Percentiles rank a stretch among this genome's conserved stretches.
Conservation (phyloP, 2,113 vertebrate species). For the Heterochromis multidens region DNA sequence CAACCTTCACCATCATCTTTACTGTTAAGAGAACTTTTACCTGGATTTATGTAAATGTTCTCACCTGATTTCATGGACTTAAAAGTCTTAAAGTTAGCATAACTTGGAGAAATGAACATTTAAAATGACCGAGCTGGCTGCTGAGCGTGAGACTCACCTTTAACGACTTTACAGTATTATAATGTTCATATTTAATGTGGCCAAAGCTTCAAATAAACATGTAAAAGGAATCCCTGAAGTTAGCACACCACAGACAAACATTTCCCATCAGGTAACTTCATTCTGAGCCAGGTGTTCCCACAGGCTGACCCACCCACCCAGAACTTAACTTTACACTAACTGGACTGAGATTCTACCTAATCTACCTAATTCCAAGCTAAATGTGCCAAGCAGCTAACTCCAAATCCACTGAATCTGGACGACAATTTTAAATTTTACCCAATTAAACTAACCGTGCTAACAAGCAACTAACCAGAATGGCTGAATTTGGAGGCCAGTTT, state of each 20-base stretch:
- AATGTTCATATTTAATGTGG: not conserved
- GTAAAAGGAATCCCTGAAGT: not conserved
- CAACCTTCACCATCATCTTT: not conserved
- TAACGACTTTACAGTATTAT: not conserved
- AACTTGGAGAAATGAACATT: not conserved
- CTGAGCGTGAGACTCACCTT: not conserved
- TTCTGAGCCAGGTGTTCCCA: too few relatives aligned
- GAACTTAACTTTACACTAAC: too few relatives aligned
- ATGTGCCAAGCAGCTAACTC: too few relatives aligned
- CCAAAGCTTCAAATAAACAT: not conserved
- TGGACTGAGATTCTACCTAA: too few relatives aligned
- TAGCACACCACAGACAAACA: not conserved
- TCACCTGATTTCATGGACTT: not conserved
- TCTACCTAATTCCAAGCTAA: too few relatives aligned
- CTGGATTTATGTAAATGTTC: not conserved
- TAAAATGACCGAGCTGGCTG: not conserved
- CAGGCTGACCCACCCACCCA: too few relatives aligned
- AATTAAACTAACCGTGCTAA: too few relatives aligned
- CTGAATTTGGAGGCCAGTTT: too few relatives aligned
- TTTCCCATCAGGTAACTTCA: not conserved
- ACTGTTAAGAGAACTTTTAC: not conserved
- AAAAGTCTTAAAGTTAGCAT: not conserved
- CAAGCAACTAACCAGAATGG: too few relatives aligned
- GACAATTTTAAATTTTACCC: too few relatives aligned
- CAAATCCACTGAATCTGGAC: too few relatives aligned